Evolutionary conservation across 2,113 vertebrate genomes (phyloP).

Genomic region (Atherinomorus stipes): DNA sequence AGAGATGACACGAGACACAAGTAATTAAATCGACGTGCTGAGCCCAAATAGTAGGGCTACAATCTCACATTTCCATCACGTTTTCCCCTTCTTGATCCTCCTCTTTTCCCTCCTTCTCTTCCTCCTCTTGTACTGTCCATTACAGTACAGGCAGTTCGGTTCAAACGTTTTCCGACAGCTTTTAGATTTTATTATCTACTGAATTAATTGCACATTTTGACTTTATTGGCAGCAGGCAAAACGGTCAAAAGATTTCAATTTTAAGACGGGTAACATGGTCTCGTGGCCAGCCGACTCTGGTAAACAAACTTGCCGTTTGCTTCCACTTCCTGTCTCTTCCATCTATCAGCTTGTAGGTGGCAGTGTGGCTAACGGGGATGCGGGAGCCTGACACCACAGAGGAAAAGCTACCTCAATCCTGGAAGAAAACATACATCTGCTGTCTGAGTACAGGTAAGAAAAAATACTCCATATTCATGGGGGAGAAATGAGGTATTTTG

Average conservation of each 20-base stretch:
- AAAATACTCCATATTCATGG: neutral
- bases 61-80: slow-evolving; percentile 64
- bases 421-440: slow-evolving; percentile 30
- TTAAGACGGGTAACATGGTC: neutral
- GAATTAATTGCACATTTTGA: neutral
- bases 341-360: slow-evolving; percentile 10
- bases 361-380: slow-evolving; percentile 13
- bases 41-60: no score
- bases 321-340: slow-evolving; percentile 8
- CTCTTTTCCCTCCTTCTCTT: slow-evolving; percentile 40
- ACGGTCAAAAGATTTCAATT: neutral
- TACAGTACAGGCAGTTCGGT: neutral
- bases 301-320: neutral
- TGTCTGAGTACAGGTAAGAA: slow-evolving; percentile 36
- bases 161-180: neutral
- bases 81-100: slow-evolving; percentile 39
- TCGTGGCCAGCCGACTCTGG: neutral
- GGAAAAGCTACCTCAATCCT: slow-evolving; percentile 25
- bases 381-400: slow-evolving; percentile 29
- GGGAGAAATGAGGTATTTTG: neutral
- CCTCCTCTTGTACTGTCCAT: slow-evolving; percentile 46
- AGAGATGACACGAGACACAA: neutral
- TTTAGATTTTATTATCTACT: neutral
- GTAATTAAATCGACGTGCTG: neutral
- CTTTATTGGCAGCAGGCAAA: neutral